Base-by-base conservation (phyloP, 2,888 invertebrate genomes). In the Chloroclysta siterata region DNA sequence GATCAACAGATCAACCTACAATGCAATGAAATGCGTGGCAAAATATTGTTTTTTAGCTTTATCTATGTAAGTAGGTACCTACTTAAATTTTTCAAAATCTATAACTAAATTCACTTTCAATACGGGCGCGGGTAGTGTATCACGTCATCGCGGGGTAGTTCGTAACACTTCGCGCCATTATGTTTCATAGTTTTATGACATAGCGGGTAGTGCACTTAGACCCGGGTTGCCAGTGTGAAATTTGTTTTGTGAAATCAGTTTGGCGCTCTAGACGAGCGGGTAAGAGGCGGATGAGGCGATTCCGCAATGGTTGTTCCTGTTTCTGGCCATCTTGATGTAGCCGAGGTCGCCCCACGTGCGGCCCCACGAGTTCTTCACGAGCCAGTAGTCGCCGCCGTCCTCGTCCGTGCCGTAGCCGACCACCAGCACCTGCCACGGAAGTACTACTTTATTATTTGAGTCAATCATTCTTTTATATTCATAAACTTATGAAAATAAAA, bases 361-460 rank as follows among this genome's bases (percentile, higher is more conserved):
- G 13, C 96, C 95, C 97, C 97, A 97, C 54, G 97, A 97, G 91
- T 98, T 98, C 93, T 98, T 98, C 62, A 98, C 96, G 29, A 97
- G 89, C 97, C 97, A 98, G 87, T 96, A 97, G 84, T 97, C 96
- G 62, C 94, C 85, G 61, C 97, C 97, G 10, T 74, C 69, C 72
- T 94, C 94, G 73, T 95, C 95, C 4, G 95, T 94, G 72, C 97
- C 97, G 88, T 97, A 98, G 0, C 97, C 98, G 15, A 97, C 97
- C 65, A 95, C 95, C 74, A 97, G 85, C 15, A 98, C 93, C 93
- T 93, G 79, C 36, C n/a, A n/a, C n/a, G n/a, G n/a, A n/a, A n/a
- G n/a, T n/a, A n/a, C n/a, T n/a, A n/a, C n/a, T n/a, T n/a, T n/a
- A n/a, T n/a, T n/a, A n/a, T n/a, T n/a, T n/a, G n/a, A n/a, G n/a